Evolutionary conservation across 2,113 vertebrate genomes (phyloP).

Genomic region (Carassius auratus): DNA sequence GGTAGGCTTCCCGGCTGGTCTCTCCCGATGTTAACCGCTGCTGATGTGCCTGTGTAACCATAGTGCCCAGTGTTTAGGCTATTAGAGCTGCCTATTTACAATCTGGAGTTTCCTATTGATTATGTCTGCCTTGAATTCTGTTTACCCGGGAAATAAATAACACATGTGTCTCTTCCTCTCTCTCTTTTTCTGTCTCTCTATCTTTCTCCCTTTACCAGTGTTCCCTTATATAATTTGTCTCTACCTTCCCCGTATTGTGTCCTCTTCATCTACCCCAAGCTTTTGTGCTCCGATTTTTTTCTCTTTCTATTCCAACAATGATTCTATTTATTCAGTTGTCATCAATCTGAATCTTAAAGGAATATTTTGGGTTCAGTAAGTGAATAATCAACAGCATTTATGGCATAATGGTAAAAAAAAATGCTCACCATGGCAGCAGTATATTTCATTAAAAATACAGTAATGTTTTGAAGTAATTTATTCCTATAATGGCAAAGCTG

Average conservation of each 20-base stretch:
- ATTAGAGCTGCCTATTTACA: conserved; percentile 95
- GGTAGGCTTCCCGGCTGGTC: conserved; percentile 63
- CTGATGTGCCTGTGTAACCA: conserved; percentile 83
- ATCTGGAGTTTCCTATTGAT: conserved; percentile 95
- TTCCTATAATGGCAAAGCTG: neutral
- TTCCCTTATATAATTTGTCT: conserved; percentile 11
- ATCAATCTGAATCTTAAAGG: neutral
- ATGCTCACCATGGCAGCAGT: neutral
- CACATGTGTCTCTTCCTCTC: conserved; percentile 80
- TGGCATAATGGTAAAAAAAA: neutral
- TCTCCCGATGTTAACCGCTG: conserved; percentile 72
- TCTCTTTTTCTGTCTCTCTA: conserved; percentile 45
- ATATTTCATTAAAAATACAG: neutral
- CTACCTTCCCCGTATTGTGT: neutral
- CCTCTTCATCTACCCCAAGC: conserved; percentile 31
- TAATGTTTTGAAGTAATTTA: neutral
- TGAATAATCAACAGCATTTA: neutral
- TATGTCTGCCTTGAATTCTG: conserved; percentile 93
- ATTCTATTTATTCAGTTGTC: neutral
- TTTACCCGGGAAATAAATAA: conserved; percentile 98
- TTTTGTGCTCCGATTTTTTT: conserved; percentile 17
- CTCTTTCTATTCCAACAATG: neutral
- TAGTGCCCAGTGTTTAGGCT: conserved; percentile 87
- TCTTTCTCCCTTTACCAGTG: conserved; percentile 51
- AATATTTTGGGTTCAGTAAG: neutral